Percentiles rank a stretch among this genome's conserved stretches.
Conservation (phyloP, 2,113 vertebrate genomes). For the Polypterus bichir region DNA sequence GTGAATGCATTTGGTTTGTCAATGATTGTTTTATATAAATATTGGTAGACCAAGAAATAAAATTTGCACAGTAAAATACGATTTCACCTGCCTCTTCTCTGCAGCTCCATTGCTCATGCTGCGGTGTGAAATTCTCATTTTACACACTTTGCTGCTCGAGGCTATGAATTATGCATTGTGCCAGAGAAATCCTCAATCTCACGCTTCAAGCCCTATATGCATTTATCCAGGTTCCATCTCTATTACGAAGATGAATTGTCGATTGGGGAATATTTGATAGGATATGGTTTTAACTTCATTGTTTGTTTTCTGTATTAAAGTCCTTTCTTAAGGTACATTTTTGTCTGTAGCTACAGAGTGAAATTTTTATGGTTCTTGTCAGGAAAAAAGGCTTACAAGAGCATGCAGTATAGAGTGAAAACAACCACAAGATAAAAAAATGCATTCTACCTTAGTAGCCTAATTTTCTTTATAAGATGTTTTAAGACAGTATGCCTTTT, state of each 20-base stretch:
- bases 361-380: conserved; percentile 34
- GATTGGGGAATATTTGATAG: conserved; percentile 82
- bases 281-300: conserved; percentile 82
- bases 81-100: conserved; percentile 70
- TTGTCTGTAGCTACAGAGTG: conserved; percentile 23
- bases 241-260: conserved; percentile 98
- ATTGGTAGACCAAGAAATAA: conserved; percentile 60
- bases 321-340: conserved; percentile 18
- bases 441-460: no score
- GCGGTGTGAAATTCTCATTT: conserved; percentile 99
- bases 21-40: conserved; percentile 69
- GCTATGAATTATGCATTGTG: conserved; percentile 99
- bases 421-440: conserved; percentile 18
- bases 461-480: no score
- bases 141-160: conserved; percentile 96
- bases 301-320: conserved; percentile 62
- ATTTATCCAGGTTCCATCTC: conserved; percentile 95
- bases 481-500: no score
- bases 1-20: conserved; percentile 65
- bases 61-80: conserved; percentile 63
- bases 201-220: conserved; percentile 91
- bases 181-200: conserved; percentile 97
- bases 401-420: conserved; percentile 20
- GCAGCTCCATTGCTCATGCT: conserved; percentile 81
- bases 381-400: conserved; percentile 17